Base-by-base conservation (phyloP, 2,888 invertebrate species). In the Griposia aprilina region DNA sequence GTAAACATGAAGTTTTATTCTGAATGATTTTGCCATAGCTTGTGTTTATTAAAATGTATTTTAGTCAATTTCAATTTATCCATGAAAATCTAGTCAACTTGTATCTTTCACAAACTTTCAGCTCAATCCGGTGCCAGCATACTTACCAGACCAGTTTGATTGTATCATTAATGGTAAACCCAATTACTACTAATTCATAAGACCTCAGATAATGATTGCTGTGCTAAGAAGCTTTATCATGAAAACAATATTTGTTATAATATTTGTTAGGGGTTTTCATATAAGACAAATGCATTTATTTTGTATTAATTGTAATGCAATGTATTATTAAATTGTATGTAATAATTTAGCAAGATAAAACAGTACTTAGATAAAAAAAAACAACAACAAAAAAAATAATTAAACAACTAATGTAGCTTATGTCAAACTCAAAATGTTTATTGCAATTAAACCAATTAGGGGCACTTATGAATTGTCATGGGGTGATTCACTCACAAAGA, bases 231-330 rank as follows among this genome's bases (percentile, higher is more conserved):
- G 4, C 7, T n/a, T 26, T 65, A 36, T 57, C 20, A 57, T 57
- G 0, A 48, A 48, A 55, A 52, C 52, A 10, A 20, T 30, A n/a
- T 6, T 30, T 26, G 15, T 17, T 20, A n/a, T 52, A 45, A 17
- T 8, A 52, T 52, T 73, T 57, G 1, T 30, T 15, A 17, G 2
- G 2, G 6, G 20, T 36, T 66, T 41, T 26, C 2, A 0, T 48
- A 7, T 48, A 36, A 36, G 50, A 59, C 0, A 74, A 41, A 23
- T 75, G 26, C 7, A 73, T 41, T 50, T 17, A 50, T 36, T 62
- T 73, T 50, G 20, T n/a, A n/a, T 59, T 20, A 48, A 26, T 50
- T 60, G 73, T 48, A 48, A 3, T 74, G 48, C 30, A 71, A 36
- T 72, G 6, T 36, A 50, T 57, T n/a, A 26, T 26, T 15, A 15